phyloP scores from a whole-genome alignment of 2,113 vertebrate genomes.

The Gallinago undulata region DNA sequence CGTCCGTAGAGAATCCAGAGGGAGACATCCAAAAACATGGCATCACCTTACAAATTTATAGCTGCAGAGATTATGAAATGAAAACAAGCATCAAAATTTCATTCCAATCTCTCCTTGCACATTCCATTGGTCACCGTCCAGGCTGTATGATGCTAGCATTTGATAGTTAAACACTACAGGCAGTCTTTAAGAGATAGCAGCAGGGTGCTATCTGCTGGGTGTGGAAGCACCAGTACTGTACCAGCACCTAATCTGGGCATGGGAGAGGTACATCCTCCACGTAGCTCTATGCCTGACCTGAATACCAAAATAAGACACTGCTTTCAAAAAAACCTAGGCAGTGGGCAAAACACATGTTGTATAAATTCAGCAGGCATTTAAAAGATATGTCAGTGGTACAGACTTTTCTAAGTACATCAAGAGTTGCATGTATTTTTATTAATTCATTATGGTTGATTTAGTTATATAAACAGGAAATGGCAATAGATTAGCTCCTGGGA shows the following conservation, averaged over 20 bases:
- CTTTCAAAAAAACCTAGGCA: not conserved
- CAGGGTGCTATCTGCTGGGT: not conserved
- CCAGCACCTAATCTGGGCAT: not conserved
- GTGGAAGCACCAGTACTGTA: not conserved
- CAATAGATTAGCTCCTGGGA: conserved; percentile 44
- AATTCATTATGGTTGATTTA: conserved; percentile 27
- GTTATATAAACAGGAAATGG: conserved; percentile 42
- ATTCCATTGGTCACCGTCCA: too few relatives aligned
- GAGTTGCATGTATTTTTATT: conserved; percentile 5
- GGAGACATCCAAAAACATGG: not conserved
- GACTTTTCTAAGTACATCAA: not conserved
- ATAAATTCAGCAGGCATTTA: not conserved
- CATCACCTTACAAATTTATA: not conserved
- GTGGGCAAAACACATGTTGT: not conserved
- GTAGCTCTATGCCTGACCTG: not conserved
- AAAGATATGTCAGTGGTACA: not conserved
- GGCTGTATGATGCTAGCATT: too few relatives aligned
- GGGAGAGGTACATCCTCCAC: not conserved
- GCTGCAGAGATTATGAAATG: too few relatives aligned
- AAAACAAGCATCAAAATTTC: too few relatives aligned
- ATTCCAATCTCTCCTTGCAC: too few relatives aligned
- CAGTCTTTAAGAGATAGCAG: too few relatives aligned
- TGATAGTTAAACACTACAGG: too few relatives aligned
- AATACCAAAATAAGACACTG: not conserved
- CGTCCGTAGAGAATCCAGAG: not conserved